These are phyloP conservation scores for Borostomias antarcticus DNA, from an alignment of 2,797 vertebrate genomes.

Conservation along the genomic window DNA sequence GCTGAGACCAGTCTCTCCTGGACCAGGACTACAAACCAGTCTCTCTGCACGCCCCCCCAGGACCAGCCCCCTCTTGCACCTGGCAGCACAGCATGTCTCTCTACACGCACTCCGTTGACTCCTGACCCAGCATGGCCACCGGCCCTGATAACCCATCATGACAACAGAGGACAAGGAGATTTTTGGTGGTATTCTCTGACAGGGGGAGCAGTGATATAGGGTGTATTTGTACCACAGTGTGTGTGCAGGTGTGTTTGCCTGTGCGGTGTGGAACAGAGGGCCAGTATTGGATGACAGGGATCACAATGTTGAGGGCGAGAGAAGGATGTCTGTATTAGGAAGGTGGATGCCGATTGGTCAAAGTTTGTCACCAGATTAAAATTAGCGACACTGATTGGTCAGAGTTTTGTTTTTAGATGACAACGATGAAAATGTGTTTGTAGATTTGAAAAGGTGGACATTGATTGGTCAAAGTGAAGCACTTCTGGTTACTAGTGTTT, in stretches of 20 bases:
- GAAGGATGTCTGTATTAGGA: not conserved
- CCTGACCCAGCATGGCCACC: not conserved
- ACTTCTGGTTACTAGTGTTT: conserved; percentile 21
- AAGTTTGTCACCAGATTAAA: too few species aligned
- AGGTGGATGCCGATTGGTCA: not conserved
- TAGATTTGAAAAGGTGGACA: conserved; percentile 8
- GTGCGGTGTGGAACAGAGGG: conserved; percentile 22
- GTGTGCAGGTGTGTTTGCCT: conserved; percentile 16
- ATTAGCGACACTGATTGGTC: not conserved
- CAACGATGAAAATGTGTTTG: too few species aligned
- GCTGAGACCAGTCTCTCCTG: not conserved
- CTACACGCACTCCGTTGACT: not conserved
- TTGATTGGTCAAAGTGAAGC: conserved; percentile 19
- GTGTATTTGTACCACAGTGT: conserved; percentile 37
- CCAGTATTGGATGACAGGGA: conserved; percentile 18
- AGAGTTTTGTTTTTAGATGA: too few species aligned
- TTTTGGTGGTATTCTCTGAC: conserved; percentile 9
- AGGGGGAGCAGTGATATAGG: conserved; percentile 19
- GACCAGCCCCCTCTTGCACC: not conserved
- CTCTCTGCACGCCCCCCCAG: too few species aligned
- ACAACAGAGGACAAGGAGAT: conserved; percentile 3
- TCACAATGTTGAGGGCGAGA: not conserved
- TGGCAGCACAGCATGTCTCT: too few species aligned
- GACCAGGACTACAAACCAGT: too few species aligned
- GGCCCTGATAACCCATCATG: too few species aligned